Conservation (phyloP, 2,113 vertebrate genomes). For the Phylloscopus whistleri region DNA sequence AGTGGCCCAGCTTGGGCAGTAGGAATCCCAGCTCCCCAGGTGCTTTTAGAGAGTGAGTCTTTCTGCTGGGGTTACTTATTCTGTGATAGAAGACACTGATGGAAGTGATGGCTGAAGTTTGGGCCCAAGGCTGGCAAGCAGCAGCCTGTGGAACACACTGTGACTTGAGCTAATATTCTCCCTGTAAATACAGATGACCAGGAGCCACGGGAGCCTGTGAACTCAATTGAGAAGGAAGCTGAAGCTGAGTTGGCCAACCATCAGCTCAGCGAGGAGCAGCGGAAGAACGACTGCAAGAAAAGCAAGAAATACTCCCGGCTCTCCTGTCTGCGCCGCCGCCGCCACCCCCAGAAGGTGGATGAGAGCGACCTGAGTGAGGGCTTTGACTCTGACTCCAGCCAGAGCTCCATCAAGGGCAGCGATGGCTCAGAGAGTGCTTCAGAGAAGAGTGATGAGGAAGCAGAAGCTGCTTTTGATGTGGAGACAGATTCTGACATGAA, state of each 20-base stretch:
- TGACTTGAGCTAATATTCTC: not conserved
- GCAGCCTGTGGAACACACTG: not conserved
- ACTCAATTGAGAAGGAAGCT: conserved; percentile 53
- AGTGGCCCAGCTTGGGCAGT: not conserved
- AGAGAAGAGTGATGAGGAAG: conserved; percentile 84
- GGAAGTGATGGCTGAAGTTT: not conserved
- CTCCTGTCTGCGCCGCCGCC: conserved; percentile 81
- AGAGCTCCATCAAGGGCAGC: conserved; percentile 76
- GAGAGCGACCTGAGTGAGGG: conserved; percentile 97
- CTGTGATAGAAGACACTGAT: not conserved
- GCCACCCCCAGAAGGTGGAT: conserved; percentile 83
- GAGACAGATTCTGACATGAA: conserved; percentile 98
- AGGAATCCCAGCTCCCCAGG: not conserved
- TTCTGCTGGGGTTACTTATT: not conserved
- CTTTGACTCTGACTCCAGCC: conserved; percentile 85
- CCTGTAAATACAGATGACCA: conserved; percentile 75
- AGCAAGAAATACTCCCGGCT: conserved; percentile 88
- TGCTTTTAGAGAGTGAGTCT: not conserved
- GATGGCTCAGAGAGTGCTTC: conserved; percentile 89
- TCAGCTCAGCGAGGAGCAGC: not conserved
- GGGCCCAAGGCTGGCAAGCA: not conserved
- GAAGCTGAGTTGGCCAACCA: conserved; percentile 24
- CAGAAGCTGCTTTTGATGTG: conserved; percentile 90
- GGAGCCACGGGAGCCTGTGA: conserved; percentile 73
- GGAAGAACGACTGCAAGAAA: conserved; percentile 62